Conservation (phyloP, 2,113 vertebrate genomes). For the Trogon melanurus region DNA sequence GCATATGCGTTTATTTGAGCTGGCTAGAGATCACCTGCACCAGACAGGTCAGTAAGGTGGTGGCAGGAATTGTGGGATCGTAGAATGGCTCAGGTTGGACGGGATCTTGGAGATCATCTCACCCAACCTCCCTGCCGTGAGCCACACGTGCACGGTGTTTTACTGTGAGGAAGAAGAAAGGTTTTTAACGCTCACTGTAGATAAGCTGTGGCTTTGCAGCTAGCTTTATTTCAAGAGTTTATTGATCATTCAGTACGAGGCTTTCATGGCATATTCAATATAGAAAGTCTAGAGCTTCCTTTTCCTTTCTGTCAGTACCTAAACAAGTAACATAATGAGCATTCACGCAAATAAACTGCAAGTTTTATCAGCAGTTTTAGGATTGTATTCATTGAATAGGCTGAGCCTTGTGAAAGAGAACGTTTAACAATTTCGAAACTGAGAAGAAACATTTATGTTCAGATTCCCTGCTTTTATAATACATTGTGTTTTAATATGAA, state of each 20-base stretch:
- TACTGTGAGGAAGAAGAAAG: not conserved
- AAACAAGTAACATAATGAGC: not conserved
- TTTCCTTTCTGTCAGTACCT: not conserved
- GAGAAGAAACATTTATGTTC: not conserved
- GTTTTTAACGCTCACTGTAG: not conserved
- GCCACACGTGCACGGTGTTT: too few species aligned
- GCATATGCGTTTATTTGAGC: conserved; percentile 92
- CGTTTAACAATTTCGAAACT: not conserved
- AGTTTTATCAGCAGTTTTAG: not conserved
- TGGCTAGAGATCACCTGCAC: conserved; percentile 91
- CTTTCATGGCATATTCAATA: not conserved
- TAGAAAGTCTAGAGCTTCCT: not conserved
- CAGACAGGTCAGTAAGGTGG: conserved; percentile 82
- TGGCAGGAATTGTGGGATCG: not conserved
- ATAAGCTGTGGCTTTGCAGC: not conserved
- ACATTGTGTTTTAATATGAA: not conserved
- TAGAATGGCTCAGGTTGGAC: too few species aligned
- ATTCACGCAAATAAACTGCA: not conserved
- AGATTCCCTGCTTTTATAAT: not conserved
- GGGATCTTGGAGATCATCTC: too few species aligned
- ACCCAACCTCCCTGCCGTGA: too few species aligned
- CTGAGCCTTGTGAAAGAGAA: not conserved
- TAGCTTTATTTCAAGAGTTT: not conserved
- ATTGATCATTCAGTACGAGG: not conserved
- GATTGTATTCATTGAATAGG: not conserved